These are phyloP conservation scores for Oreonectes daqikongensis DNA, from an alignment of 2,797 vertebrate genomes.

Conservation along the genomic window DNA sequence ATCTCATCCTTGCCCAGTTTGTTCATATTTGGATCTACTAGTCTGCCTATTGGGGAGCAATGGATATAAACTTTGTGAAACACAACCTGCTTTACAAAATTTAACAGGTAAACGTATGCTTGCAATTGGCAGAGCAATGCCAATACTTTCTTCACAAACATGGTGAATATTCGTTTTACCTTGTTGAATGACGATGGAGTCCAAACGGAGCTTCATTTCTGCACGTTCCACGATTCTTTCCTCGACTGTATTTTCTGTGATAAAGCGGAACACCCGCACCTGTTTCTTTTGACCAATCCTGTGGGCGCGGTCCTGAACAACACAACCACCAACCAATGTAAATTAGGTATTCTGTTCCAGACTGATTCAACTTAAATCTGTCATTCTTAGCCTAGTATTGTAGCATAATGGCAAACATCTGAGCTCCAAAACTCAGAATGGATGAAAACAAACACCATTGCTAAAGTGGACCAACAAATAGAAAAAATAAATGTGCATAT, in stretches of 20 bases:
- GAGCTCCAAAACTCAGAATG: background rate
- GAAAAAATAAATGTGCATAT: background rate
- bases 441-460: background rate
- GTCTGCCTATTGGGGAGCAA: constrained; percentile 77
- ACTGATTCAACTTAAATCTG: too few species aligned
- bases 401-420: too few species aligned
- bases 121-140: background rate
- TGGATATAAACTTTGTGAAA: background rate
- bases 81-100: background rate
- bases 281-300: constrained; percentile 98
- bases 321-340: background rate
- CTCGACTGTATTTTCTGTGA: constrained; percentile 98
- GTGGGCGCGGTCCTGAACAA: constrained; percentile 90
- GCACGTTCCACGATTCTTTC: constrained; percentile 97
- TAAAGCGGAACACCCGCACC: constrained; percentile 94
- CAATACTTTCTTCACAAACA: background rate
- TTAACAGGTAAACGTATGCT: background rate
- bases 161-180: constrained; percentile 67
- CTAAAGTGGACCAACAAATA: too few species aligned
- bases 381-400: too few species aligned
- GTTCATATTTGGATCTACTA: constrained; percentile 95
- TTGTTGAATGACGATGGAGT: constrained; percentile 99
- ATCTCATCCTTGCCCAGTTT: constrained; percentile 99
- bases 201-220: constrained; percentile 96
- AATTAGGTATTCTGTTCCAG: background rate